Conservation (phyloP, 1,140 invertebrate genomes). For the Elymnias hypermnestra region DNA sequence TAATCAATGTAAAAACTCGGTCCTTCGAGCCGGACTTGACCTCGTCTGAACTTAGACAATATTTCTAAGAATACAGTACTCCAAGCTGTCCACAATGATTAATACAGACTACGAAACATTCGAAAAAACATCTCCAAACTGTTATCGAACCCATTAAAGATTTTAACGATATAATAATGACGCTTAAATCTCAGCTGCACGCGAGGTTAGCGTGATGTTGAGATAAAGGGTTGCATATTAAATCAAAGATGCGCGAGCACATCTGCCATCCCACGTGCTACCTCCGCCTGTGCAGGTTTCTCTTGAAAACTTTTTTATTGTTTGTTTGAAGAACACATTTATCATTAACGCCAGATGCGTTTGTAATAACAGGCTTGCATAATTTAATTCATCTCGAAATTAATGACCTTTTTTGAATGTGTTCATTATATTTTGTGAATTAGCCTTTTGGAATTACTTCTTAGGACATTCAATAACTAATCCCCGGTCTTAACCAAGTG, state of each 20-base stretch:
- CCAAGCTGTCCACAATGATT: constrained; percentile 4
- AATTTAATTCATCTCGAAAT: constrained; percentile 55
- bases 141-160: constrained; percentile 10
- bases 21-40: constrained; percentile 63
- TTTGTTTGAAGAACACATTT: constrained; percentile 49
- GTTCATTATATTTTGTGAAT: no score
- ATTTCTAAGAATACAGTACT: constrained; percentile 4
- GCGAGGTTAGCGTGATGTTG: constrained; percentile 41
- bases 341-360: constrained; percentile 65
- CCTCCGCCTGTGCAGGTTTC: constrained; percentile 56
- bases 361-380: constrained; percentile 54
- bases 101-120: not conserved
- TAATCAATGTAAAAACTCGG: constrained; percentile 63
- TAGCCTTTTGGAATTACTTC: constrained; percentile 27
- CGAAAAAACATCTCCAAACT: not conserved
- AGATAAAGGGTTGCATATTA: constrained; percentile 46
- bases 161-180: constrained; percentile 42
- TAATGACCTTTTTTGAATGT: constrained; percentile 53
- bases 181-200: constrained; percentile 51
- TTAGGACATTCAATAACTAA: no score
- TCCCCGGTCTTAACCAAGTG: constrained; percentile 5
- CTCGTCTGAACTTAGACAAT: constrained; percentile 32
- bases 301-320: constrained; percentile 44
- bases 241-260: constrained; percentile 47
- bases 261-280: constrained; percentile 71